Conservation (phyloP, 2,113 vertebrate genomes). For the Cyphomyrus discorhynchus region DNA sequence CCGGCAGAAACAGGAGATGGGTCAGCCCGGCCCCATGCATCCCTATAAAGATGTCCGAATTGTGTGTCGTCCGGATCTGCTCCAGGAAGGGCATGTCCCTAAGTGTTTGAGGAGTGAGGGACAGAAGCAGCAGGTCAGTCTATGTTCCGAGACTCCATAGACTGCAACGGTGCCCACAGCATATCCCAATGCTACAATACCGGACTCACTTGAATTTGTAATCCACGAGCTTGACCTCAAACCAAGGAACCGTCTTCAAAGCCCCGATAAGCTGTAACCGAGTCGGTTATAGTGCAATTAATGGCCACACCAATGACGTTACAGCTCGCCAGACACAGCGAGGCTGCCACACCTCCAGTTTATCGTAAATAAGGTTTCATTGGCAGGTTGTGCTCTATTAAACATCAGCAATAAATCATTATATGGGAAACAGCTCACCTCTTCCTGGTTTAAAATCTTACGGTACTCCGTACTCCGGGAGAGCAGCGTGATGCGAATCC, state of each 20-base stretch:
- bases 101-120: conserved; percentile 17
- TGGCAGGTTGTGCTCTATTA: conserved; percentile 41
- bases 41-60: conserved; percentile 96
- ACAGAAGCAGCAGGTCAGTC: background rate
- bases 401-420: conserved; percentile 54
- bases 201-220: conserved; percentile 90
- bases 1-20: conserved; percentile 91
- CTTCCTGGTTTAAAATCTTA: conserved; percentile 85
- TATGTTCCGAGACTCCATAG: background rate
- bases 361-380: conserved; percentile 53
- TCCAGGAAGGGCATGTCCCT: conserved; percentile 85
- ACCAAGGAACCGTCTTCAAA: conserved; percentile 76
- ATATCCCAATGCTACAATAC: conserved; percentile 7
- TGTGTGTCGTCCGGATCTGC: conserved; percentile 84
- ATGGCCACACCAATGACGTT: conserved; percentile 36
- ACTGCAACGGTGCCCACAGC: background rate
- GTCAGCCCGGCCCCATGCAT: conserved; percentile 96
- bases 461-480: conserved; percentile 89
- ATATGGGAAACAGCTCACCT: conserved; percentile 62
- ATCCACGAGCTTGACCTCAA: conserved; percentile 88
- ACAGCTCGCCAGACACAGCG: conserved; percentile 47
- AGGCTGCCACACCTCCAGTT: conserved; percentile 37
- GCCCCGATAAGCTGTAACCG: conserved; percentile 77
- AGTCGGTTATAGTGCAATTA: conserved; percentile 41
- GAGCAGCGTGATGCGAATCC: conserved; percentile 88